Base-by-base conservation (phyloP, 2,888 invertebrate species). In the Thelaira solivaga region DNA sequence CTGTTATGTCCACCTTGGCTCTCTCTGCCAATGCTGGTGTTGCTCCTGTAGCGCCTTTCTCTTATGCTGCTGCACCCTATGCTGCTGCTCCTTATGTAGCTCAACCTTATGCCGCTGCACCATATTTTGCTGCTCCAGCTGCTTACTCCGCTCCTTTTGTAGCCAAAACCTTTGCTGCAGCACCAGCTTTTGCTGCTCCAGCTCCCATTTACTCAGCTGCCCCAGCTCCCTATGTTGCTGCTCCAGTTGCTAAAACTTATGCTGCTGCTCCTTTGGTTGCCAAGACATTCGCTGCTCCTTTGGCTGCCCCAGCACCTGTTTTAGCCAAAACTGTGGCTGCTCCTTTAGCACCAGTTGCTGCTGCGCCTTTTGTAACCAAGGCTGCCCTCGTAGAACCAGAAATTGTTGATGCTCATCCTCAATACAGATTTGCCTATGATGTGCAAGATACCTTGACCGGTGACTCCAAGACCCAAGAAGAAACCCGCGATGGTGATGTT, bases 361-460 rank as follows among this genome's bases (percentile, higher is more conserved):
- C 83, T 13, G 80, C 84, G 2, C 78, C 78, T 57, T 45, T 80
- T 41, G 81, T 81, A 36, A 81, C 82, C 67, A 82, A 80, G 24
- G 82, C 83, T 20, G 84, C 83, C 64, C 73, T 82, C 61, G 81
- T 82, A 49, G 81, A 84, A 41, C 83, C 89, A 61, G 88, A 90
- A 82, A 86, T 88, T 81, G 86, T 88, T 78, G 89, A 90, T 82
- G 87, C 90, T 16, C 85, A 89, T 79, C 88, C 89, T 69, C 86
- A 90, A 84, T 91, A 91, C 85, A 86, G 86, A 69, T 91, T 86
- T 83, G 89, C 89, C 16, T 91, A 91, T 82, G 88, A 89, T 80
- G 89, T 90, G 18, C 89, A 90, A 83, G 90, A 91, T 81, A 83
- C 86, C 64, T 81, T 90, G 36, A 90, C 90, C 67, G 90, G 90